Conservation (phyloP, 2,113 vertebrate genomes). For the Acinonyx jubatus region DNA sequence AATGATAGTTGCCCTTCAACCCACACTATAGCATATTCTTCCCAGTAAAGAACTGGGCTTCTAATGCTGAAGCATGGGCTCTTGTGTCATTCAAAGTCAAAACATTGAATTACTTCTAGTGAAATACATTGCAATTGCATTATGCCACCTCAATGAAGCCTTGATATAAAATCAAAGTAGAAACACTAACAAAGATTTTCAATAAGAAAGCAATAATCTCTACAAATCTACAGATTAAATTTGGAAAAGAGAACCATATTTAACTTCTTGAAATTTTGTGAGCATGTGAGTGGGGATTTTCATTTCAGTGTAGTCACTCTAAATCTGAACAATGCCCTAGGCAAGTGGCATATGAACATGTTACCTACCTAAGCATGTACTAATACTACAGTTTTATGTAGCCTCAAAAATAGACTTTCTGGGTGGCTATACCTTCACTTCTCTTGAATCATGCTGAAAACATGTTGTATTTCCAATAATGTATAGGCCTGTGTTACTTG, state of each 20-base stretch:
- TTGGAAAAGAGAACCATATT: not conserved
- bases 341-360: not conserved
- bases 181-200: conserved; percentile 28
- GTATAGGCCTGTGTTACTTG: not conserved
- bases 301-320: not conserved
- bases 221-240: conserved; percentile 37
- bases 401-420: not conserved
- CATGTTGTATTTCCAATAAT: not conserved
- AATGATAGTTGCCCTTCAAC: not conserved
- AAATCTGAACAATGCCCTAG: not conserved
- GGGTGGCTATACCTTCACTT: not conserved
- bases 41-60: not conserved
- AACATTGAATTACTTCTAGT: conserved; percentile 37
- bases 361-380: not conserved
- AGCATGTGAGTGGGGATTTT: not conserved
- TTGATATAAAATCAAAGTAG: not conserved
- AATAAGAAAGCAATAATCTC: conserved; percentile 10
- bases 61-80: not conserved
- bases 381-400: not conserved
- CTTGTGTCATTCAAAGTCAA: not conserved
- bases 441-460: not conserved
- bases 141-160: not conserved
- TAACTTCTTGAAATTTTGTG: conserved; percentile 5
- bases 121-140: not conserved
- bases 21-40: not conserved